Evolutionary conservation across 2,113 vertebrate genomes (phyloP), one percentile per base, ranked within the genome.

Genomic region (Bufo bufo): DNA sequence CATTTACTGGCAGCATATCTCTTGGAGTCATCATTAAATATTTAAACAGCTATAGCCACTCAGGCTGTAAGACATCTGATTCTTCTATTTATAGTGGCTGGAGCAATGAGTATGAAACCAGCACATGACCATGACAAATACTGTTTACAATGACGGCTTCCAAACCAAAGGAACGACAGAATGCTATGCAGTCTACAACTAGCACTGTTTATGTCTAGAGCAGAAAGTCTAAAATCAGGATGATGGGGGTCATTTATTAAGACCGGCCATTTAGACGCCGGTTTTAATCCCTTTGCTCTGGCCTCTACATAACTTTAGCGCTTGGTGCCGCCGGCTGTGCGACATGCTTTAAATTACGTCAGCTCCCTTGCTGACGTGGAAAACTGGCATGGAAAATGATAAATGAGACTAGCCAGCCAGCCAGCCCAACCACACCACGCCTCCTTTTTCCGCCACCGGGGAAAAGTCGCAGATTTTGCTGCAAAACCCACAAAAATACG

Each of bases 21-120:
- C 83, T 74, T 58, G 49, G 49, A 75, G 83, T 85, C 83, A 59
- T 85, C 83, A 75, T 85, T n/a, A 85, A 85, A 85, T 85, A 85
- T 85, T 85, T 74, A 85, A 45, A 85, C 66, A 56, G 50, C 52
- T 85, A 58, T 58, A 85, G 49, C 23, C 83, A 74, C 16, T 23
- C 71, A 58, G 52, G 16, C 33, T 54, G 54, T 75, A 59, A 66
- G 83, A 54, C 83, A 85, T 74, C 66, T 85, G 83, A 85, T 56
- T 85, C 69, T 71, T 85, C 83, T 85, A 85, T 75, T 85, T 85
- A 85, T 85, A 85, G 69, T 59, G 50, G 52, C 83, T 56, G 33
- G 49, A 52, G 66, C 45, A 56, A 85, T 56, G 50, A 72, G 23
- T 74, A 59, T 56, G 52, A 74, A 72, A 66, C 63, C 54, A 84